Evolutionary conservation across 1,140 invertebrate species (phyloP).

Genomic region (Solenopsis fugax): DNA sequence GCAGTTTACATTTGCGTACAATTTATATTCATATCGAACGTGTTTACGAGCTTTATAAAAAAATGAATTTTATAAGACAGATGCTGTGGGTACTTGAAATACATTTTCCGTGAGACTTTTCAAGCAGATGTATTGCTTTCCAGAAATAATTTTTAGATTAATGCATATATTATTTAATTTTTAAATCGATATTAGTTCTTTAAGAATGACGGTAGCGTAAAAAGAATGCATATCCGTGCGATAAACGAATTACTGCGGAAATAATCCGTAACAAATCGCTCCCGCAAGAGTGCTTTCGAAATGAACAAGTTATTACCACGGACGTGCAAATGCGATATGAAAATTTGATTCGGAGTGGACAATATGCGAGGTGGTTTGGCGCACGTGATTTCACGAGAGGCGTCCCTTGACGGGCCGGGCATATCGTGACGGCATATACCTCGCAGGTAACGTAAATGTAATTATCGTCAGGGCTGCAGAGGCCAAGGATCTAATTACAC

Average conservation of each 20-base stretch:
- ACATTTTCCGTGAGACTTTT: not conserved
- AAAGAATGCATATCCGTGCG: not conserved
- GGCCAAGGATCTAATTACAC: constrained; percentile 71
- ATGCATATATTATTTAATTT: not conserved
- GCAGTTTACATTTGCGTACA: not conserved
- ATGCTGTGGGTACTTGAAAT: not conserved
- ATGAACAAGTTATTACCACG: constrained; percentile 39
- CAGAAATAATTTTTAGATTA: not conserved
- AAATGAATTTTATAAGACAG: too few species aligned
- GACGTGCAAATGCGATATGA: constrained; percentile 57
- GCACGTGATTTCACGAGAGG: constrained; percentile 6
- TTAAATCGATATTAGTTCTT: not conserved
- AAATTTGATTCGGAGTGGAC: constrained; percentile 56
- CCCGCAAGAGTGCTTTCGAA: constrained; percentile 36
- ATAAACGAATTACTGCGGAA: not conserved
- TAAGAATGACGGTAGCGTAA: not conserved
- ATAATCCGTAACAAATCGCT: constrained; percentile 2
- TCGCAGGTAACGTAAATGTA: constrained; percentile 69
- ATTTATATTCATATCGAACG: not conserved
- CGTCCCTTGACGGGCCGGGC: constrained; percentile 21
- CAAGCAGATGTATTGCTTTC: not conserved
- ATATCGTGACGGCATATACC: constrained; percentile 35
- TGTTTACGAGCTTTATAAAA: not conserved
- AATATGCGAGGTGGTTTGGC: constrained; percentile 37
- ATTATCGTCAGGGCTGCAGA: constrained; percentile 62